These are phyloP conservation scores for Dissostichus mawsoni DNA, from an alignment of 2,113 vertebrate genomes.

Conservation along the genomic window DNA sequence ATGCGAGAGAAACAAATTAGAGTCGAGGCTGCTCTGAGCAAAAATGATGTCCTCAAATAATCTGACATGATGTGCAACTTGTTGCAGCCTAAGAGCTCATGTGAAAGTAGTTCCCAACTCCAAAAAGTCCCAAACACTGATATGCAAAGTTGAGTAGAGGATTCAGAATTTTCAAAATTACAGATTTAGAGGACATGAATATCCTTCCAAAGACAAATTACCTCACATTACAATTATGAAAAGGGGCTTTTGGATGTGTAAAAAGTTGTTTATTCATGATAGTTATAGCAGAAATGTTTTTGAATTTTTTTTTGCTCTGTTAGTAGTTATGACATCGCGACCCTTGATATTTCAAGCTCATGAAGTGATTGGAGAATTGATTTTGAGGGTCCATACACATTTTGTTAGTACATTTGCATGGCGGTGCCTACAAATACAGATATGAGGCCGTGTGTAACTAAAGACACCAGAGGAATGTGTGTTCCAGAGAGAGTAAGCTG, in stretches of 20 bases:
- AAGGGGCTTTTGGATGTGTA: neutral
- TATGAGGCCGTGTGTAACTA: slow-evolving; percentile 15
- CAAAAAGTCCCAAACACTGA: neutral
- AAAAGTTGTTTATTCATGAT: neutral
- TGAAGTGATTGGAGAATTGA: neutral
- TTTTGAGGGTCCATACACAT: neutral
- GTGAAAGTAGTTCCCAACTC: neutral
- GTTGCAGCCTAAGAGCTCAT: too few species aligned
- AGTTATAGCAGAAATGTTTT: neutral
- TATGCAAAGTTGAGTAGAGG: neutral
- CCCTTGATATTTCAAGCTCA: neutral
- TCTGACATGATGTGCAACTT: neutral
- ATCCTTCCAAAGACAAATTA: neutral
- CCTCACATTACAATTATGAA: neutral
- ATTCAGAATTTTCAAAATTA: neutral
- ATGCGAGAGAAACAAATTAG: neutral
- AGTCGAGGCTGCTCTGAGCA: neutral
- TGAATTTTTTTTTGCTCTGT: neutral
- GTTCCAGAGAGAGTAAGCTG: slow-evolving; percentile 11
- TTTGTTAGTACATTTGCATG: neutral
- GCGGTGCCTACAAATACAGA: neutral
- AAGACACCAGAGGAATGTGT: slow-evolving; percentile 46
- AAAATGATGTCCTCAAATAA: neutral
- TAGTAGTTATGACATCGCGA: neutral
- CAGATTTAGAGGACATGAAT: neutral